These are phyloP conservation scores for Manacus vitellinus DNA, from an alignment of 2,113 vertebrate species.

Conservation along the genomic window DNA sequence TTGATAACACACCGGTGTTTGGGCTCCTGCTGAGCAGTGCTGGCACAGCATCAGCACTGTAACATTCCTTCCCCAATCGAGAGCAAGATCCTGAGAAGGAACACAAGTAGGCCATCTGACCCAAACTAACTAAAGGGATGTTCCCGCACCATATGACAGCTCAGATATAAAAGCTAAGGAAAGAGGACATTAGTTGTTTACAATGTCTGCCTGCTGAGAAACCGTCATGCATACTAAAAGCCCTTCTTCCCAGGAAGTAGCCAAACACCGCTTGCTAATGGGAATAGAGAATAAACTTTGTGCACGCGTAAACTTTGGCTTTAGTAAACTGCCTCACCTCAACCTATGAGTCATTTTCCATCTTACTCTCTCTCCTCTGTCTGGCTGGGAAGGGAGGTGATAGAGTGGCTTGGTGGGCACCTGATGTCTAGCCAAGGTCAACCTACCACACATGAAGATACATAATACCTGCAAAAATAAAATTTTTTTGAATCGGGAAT, in stretches of 20 bases:
- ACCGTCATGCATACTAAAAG: background rate
- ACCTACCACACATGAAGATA: background rate
- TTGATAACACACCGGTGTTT: background rate
- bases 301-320: background rate
- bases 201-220: background rate
- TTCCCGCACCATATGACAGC: background rate
- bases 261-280: background rate
- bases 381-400: background rate
- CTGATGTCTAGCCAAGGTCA: background rate
- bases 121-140: background rate
- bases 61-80: background rate
- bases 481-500: background rate
- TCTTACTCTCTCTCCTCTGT: background rate
- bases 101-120: background rate
- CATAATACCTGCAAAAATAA: background rate
- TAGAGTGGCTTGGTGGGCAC: background rate
- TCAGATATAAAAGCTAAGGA: background rate
- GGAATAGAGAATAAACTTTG: background rate
- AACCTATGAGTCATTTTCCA: background rate
- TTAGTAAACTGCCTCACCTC: background rate
- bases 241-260: background rate
- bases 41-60: background rate
- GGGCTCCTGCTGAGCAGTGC: background rate
- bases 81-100: background rate
- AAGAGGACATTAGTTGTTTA: background rate